Evolutionary conservation across 2,113 vertebrate species (phyloP).

Genomic region (Zosterops pallidus): DNA sequence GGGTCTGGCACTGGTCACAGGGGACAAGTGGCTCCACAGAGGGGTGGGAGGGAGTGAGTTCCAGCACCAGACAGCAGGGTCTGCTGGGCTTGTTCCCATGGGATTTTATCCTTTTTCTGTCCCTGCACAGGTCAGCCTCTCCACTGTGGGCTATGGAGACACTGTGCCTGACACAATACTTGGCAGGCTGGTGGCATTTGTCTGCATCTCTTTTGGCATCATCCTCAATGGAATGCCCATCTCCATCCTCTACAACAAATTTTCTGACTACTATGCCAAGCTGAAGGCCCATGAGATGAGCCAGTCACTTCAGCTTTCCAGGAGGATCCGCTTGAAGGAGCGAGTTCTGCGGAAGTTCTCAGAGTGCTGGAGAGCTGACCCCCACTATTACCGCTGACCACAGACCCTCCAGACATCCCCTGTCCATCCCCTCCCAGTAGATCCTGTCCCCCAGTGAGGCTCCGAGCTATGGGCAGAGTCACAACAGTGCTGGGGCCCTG

Average conservation of each 20-base stretch:
- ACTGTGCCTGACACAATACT: conserved; percentile 83
- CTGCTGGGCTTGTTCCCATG: fast-evolving
- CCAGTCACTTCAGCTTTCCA: conserved; percentile 68
- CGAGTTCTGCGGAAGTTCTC: conserved; percentile 68
- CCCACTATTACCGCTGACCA: not conserved
- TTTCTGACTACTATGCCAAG: conserved; percentile 83
- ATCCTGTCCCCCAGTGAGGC: not conserved
- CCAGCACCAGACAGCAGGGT: fast-evolving
- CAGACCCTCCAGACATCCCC: fast-evolving
- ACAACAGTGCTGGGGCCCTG: not conserved
- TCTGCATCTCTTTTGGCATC: conserved; percentile 92
- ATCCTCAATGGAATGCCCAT: conserved; percentile 93
- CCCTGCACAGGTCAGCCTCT: conserved; percentile 87
- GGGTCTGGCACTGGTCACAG: not conserved
- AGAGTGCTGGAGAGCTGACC: not conserved
- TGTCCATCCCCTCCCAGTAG: not conserved
- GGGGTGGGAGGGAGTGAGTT: not conserved
- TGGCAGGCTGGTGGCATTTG: conserved; percentile 83
- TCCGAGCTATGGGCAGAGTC: fast-evolving
- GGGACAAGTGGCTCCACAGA: not conserved
- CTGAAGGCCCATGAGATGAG: conserved; percentile 83
- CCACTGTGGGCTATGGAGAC: conserved; percentile 90
- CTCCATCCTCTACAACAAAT: conserved; percentile 86
- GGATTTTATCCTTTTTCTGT: not conserved
- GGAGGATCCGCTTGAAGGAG: conserved; percentile 69